Base-by-base conservation (phyloP, 2,888 invertebrate genomes). In the Griposia aprilina region DNA sequence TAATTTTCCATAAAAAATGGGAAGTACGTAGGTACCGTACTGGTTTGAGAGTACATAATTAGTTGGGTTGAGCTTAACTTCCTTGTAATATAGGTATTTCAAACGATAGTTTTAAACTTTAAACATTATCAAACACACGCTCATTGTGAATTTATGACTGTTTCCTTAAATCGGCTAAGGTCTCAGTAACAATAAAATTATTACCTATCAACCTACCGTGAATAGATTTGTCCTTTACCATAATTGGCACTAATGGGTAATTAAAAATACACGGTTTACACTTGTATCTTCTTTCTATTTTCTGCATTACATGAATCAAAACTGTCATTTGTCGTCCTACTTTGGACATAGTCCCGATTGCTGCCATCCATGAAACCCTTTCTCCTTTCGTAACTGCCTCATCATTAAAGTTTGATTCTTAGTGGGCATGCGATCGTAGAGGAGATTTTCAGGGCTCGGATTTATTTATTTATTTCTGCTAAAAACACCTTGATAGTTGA, bases 181-280 rank as follows among this genome's bases (percentile, higher is more conserved):
- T 26, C 41, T 80, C 26, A 74, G 50, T 76, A 55, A 41, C 78
- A 60, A 45, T 45, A 45, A 45, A 45, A 72, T 36, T 79, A 36
- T 74, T 75, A 52, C 60, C 50, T 74, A 83, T 76, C 55, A 81
- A 67, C 66, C 36, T 45, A 57, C 76, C 26, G 48, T 78, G 45
- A 78, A 71, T 81, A 83, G 65, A 82, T 78, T 60, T 66, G 70
- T 78, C 78, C 83, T 82, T 78, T 59, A 17, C 30, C 41, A 78
- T 82, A 82, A 65, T 82, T 70, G 36, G 36, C 26, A 36, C 52
- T 77, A 59, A 57, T 70, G 48, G 63, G 70, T 82, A 81, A 65
- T 82, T 82, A 82, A 63, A 76, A 74, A 66, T 50, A 63, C 55
- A 74, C 10, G 52, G 10, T 60, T 60, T 55, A 75, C 8, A 60